A percentile compares a stretch with the other conserved stretches of the same genome.
phyloP scores from a whole-genome alignment of 2,113 vertebrate species.

The Protobothrops mucrosquamatus region DNA sequence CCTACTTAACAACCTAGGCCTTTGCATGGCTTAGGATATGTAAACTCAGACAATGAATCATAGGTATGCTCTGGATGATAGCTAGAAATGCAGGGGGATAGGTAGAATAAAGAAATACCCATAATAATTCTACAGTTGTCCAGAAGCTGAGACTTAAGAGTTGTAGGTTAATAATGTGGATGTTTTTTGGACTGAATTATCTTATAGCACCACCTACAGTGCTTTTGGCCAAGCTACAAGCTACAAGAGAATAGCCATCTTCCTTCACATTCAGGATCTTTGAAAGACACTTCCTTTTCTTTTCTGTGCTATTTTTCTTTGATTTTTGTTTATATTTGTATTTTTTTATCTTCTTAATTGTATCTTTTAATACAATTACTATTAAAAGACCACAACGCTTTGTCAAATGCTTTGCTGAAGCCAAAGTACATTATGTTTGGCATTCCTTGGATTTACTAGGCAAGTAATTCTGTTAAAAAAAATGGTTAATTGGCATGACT shows the following conservation, averaged over 20 bases:
- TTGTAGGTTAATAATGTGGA: background rate
- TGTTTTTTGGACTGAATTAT: background rate
- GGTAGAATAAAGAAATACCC: background rate
- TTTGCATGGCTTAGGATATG: background rate
- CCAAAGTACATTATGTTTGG: background rate
- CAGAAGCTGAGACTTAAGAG: background rate
- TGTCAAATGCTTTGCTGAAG: background rate
- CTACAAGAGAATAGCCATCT: background rate
- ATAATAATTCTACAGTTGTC: background rate
- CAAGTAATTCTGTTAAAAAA: background rate
- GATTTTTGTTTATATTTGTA: background rate
- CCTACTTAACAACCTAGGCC: background rate
- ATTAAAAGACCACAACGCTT: background rate
- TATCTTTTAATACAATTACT: background rate
- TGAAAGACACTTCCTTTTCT: background rate
- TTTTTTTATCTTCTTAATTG: background rate
- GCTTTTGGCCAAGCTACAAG: background rate
- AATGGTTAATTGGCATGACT: background rate
- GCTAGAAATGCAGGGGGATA: background rate
- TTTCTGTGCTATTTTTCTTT: background rate
- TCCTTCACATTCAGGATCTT: background rate
- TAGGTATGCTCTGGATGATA: background rate
- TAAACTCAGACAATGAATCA: background rate
- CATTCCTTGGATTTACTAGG: background rate
- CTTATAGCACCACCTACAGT: conserved; percentile 23